These are phyloP conservation scores for Yasuhikotakia modesta DNA, from an alignment of 2,797 vertebrate genomes.

Conservation along the genomic window DNA sequence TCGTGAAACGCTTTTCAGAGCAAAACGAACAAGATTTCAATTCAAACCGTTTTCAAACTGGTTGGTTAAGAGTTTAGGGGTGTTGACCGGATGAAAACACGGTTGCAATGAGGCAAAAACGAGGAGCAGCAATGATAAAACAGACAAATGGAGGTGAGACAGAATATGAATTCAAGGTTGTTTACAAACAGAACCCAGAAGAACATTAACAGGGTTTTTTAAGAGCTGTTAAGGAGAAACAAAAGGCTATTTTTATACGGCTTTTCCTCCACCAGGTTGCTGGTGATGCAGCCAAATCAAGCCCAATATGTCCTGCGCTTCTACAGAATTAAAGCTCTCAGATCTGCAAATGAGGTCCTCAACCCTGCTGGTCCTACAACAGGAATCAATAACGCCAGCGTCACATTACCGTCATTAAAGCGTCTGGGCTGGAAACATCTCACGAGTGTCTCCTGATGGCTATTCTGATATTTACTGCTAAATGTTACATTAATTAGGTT, in stretches of 20 bases:
- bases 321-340: no score
- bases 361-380: no score
- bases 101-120: neutral
- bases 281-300: neutral
- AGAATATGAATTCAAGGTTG: neutral
- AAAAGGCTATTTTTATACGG: neutral
- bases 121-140: neutral
- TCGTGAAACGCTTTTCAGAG: constrained; percentile 7
- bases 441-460: no score
- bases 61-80: constrained; percentile 26
- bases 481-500: no score
- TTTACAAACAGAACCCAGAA: neutral
- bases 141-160: neutral
- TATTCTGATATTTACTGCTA: no score
- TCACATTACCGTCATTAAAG: no score
- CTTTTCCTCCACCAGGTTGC: neutral
- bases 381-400: no score
- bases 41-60: neutral
- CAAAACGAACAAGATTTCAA: neutral
- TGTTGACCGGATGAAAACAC: neutral
- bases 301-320: no score
- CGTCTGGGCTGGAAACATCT: no score
- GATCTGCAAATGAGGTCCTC: no score
- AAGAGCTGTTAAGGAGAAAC: neutral
- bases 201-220: neutral